Percentiles rank a stretch among this genome's conserved stretches.
Evolutionary conservation across 2,888 invertebrate genomes (phyloP).

Genomic region (Spilosoma lubricipeda): DNA sequence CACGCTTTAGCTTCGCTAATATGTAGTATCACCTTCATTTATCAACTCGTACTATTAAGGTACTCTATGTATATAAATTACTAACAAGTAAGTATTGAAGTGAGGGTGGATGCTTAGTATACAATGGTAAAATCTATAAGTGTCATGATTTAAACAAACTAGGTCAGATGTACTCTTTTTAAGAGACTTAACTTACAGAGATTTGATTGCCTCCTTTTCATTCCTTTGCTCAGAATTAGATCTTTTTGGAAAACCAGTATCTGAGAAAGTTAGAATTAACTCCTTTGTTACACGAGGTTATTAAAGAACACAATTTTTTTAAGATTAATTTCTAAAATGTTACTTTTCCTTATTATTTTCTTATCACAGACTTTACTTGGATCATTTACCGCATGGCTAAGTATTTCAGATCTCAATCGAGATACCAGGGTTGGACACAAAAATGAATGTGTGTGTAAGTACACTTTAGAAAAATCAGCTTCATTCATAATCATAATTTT

Average conservation of each 20-base stretch:
- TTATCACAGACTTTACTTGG: background rate
- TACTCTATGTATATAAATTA: no score
- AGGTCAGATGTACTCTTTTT: no score
- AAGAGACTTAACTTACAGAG: background rate
- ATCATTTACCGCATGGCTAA: background rate
- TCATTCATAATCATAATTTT: background rate
- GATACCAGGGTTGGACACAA: background rate
- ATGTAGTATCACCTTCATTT: background rate
- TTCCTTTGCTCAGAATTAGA: background rate
- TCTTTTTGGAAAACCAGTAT: background rate
- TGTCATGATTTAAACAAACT: no score
- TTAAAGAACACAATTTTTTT: background rate
- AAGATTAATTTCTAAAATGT: background rate
- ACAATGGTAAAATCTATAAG: no score
- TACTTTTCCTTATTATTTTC: background rate
- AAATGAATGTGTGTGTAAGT: background rate
- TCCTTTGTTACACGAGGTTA: background rate
- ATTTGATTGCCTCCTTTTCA: background rate
- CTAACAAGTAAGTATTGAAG: no score
- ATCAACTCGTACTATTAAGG: background rate
- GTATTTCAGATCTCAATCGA: background rate
- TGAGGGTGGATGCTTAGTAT: no score
- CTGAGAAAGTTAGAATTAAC: background rate
- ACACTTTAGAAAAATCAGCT: background rate
- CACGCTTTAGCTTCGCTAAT: background rate